Percentiles rank a stretch among this genome's conserved stretches.
Conservation (phyloP, 2,888 invertebrate genomes). For the Parnassius smintheus region DNA sequence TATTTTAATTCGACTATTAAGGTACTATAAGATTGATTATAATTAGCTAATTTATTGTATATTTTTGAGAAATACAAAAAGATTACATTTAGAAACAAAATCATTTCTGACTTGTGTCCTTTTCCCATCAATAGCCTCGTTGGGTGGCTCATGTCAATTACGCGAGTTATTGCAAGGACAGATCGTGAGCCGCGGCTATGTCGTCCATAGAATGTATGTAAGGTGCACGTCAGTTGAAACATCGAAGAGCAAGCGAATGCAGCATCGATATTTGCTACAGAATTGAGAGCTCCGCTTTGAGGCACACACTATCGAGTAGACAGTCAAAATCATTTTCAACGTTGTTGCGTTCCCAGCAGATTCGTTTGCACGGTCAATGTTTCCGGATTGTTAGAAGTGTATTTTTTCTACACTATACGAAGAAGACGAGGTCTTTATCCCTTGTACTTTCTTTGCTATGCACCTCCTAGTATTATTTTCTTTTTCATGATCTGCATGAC, state of each 20-base stretch:
- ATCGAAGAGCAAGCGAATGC: conserved; percentile 25
- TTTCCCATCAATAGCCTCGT: conserved; percentile 34
- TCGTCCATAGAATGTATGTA: conserved; percentile 59
- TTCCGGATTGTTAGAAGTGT: conserved; percentile 10
- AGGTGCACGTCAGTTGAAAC: conserved; percentile 38
- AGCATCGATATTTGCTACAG: conserved; percentile 7
- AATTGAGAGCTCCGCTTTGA: conserved; percentile 5
- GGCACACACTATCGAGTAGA: neutral
- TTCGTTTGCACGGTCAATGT: conserved; percentile 4
- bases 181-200: conserved; percentile 62
- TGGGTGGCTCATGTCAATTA: conserved; percentile 78
- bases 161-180: conserved; percentile 70
- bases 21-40: too few species aligned
- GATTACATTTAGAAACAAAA: neutral
- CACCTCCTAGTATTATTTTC: too few species aligned
- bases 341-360: neutral
- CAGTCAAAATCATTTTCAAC: conserved; percentile 13
- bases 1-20: too few species aligned
- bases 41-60: too few species aligned
- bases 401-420: conserved; percentile 5
- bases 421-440: neutral
- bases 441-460: too few species aligned
- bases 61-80: too few species aligned
- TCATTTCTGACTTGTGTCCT: conserved; percentile 30
- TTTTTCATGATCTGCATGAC: too few species aligned